Evolutionary conservation across 2,888 invertebrate species (phyloP), one percentile per base, ranked within the genome.

Genomic region (Julus scandinavius): DNA sequence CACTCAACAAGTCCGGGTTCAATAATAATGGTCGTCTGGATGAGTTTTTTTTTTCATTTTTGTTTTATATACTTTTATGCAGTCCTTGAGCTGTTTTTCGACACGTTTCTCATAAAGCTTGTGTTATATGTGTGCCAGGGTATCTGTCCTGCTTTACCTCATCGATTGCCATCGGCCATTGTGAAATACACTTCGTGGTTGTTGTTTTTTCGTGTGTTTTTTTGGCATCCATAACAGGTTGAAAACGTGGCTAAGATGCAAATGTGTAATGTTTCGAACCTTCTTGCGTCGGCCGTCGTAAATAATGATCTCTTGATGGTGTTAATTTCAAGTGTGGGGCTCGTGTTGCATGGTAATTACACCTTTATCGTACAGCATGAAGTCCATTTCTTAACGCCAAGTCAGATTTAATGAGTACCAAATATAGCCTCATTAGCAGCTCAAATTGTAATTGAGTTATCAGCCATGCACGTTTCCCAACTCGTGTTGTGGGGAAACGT

Each of bases 131-230:
- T 72, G n/a, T 5, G 58, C 58, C 17, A n/a, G n/a, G 6, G 7
- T 20, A 29, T 72, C 17, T 72, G 63, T 20, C 17, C 63, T 72
- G 20, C 20, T 72, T 72, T 72, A 17, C 20, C 20, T 1, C 9
- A 72, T 72, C 17, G 63, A 72, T 72, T 72, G 63, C 63, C 63
- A 72, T 72, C 63, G 63, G 63, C 63, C 63, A 72, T 72, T 72
- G 63, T 72, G 63, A 72, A 72, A 72, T 72, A 29, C 29, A 20
- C 58, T n/a, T 58, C 15, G 20, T 72, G 45, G 5, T 45, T 45
- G 5, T 45, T 45, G 5, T 45, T 45, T n/a, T n/a, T n/a, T n/a
- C n/a, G n/a, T n/a, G n/a, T n/a, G n/a, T 58, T 58, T 72, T 63
- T 72, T 72, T 72, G 63, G 63, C 63, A 20, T n/a, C 63, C 63